Evolutionary conservation across 2,113 vertebrate species (phyloP), one percentile per base, ranked within the genome.

Genomic region (Hippocampus guttulatus): DNA sequence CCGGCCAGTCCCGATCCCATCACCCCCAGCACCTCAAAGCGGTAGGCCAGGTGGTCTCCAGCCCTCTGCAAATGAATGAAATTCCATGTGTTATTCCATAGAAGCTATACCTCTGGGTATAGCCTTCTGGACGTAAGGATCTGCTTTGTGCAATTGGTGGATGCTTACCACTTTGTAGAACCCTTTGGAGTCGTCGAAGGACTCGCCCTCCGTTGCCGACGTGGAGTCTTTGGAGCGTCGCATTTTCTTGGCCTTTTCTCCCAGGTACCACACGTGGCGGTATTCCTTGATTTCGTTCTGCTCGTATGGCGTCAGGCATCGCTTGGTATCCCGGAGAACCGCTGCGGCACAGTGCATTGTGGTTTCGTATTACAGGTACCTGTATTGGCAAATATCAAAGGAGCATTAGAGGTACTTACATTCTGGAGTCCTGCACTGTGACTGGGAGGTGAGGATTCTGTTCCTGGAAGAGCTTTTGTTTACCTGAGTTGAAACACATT

Each of bases 1-100:
- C 94, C 94, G 79, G 93, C 95, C 0, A 93, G 93, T 33, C 95
- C 94, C 76, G 93, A 93, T 5, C 95, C 94, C 57, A 95, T 93
- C 64, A 94, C 87, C 72, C 94, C 92, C 78, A 95, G 75, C 33
- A 96, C 90, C 79, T 96, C 94, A 0, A 94, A 96, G 75, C 93
- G 92, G 61, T 95, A 96, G 2, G 91, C 92, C 67, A 75, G 63
- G 27, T 75, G 73, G 61, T 75, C 73, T 14, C 61, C 64, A 30
- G 69, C 45, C 5, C 52, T 33, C 73, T 75, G 49, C 12, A 30
- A 27, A 63, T 25, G 6, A 25, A 25, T 8, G 11, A 7, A 38
- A 38, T 38, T 45, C 21, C 11, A 27, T 47, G 6, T 27, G 14
- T 16, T 8, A 27, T 65, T 47, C 58, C 14, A 10, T 7, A 38